A percentile compares a stretch with the other conserved stretches of the same genome.
Evolutionary conservation across 2,888 invertebrate genomes (phyloP).

Genomic region (Himalopsyche japonica): DNA sequence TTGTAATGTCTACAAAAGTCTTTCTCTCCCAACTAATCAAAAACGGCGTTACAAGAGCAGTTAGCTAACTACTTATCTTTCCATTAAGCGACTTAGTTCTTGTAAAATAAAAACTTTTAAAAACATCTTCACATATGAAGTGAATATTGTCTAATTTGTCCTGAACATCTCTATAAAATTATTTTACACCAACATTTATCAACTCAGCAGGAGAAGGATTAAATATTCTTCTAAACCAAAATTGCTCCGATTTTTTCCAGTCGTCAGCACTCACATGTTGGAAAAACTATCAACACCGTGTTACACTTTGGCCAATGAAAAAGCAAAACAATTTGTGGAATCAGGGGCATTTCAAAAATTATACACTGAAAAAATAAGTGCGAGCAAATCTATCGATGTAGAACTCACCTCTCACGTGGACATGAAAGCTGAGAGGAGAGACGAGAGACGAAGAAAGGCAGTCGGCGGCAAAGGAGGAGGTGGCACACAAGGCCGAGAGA

Average conservation of each 20-base stretch:
- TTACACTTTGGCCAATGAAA: conserved; percentile 65
- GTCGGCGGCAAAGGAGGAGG: conserved; percentile 87
- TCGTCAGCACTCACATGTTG: conserved; percentile 70
- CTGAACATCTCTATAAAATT: no score
- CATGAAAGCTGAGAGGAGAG: conserved; percentile 73
- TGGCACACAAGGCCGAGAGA: conserved; percentile 91
- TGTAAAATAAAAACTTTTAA: no score
- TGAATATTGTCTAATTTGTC: no score
- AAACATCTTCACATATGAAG: no score
- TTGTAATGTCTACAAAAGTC: no score
- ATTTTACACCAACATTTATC: no score
- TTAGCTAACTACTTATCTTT: no score
- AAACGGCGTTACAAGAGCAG: no score
- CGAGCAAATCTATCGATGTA: conserved; percentile 49
- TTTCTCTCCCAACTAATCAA: no score
- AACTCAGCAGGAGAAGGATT: no score
- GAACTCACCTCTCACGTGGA: conserved; percentile 52
- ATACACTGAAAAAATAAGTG: conserved; percentile 64
- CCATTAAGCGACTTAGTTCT: no score
- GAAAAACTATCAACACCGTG: conserved; percentile 70
- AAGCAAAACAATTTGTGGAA: conserved; percentile 70
- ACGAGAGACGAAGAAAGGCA: conserved; percentile 88
- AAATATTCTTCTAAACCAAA: no score
- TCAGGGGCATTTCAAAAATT: conserved; percentile 77
- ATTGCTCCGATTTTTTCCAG: conserved; percentile 45